These are phyloP conservation scores for Silurus meridionalis DNA, from an alignment of 2,113 vertebrate genomes.

Conservation along the genomic window DNA sequence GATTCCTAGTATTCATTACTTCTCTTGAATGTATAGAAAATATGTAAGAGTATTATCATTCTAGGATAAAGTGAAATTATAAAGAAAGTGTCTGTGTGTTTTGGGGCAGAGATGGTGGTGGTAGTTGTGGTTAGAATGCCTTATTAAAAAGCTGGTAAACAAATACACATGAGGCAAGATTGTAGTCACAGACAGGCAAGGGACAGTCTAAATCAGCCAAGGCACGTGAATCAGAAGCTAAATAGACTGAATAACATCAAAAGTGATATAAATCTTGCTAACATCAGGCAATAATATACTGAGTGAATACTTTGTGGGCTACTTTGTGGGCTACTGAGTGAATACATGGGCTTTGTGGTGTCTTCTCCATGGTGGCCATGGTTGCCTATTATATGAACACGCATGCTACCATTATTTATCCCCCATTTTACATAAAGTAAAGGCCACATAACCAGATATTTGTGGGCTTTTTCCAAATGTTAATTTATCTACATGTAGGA, in stretches of 20 bases:
- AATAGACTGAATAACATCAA: neutral
- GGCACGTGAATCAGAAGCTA: neutral
- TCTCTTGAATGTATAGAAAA: neutral
- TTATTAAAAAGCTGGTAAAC: neutral
- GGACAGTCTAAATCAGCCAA: neutral
- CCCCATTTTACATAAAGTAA: neutral
- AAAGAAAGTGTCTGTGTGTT: neutral
- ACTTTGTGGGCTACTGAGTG: neutral
- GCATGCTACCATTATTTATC: neutral
- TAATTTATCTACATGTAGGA: neutral
- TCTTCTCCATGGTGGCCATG: too few relatives aligned
- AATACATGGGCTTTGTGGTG: neutral
- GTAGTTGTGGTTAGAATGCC: neutral
- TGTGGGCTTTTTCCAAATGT: neutral
- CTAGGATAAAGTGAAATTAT: neutral
- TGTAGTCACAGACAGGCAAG: too few relatives aligned
- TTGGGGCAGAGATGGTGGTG: neutral
- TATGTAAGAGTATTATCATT: neutral
- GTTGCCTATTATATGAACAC: neutral
- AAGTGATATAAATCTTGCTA: neutral
- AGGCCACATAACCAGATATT: neutral
- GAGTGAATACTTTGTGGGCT: neutral
- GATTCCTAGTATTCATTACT: neutral
- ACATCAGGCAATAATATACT: neutral
- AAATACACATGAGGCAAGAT: neutral